A percentile compares a stretch with the other conserved stretches of the same genome.
These are phyloP conservation scores for Gonioctena quinquepunctata DNA, from an alignment of 1,140 invertebrate genomes.

Conservation along the genomic window DNA sequence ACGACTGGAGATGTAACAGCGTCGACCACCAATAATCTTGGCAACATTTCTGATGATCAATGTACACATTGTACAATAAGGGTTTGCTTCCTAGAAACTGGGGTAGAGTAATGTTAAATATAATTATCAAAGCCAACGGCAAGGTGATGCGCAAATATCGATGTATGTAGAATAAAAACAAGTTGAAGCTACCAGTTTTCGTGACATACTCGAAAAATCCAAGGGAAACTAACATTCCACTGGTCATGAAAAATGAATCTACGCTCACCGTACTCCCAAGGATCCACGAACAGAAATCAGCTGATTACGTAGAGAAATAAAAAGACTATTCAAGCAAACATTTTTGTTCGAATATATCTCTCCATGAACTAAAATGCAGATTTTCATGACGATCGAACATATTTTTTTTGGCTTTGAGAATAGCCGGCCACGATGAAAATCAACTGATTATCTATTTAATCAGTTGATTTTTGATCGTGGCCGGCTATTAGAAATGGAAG, in stretches of 20 bases:
- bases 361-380: too few relatives aligned
- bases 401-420: too few relatives aligned
- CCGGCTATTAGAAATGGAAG: too few relatives aligned
- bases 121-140: slow-evolving; percentile 32
- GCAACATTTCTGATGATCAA: slow-evolving; percentile 38
- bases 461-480: too few relatives aligned
- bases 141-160: slow-evolving; percentile 39
- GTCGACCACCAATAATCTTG: slow-evolving; percentile 56
- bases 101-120: slow-evolving; percentile 46
- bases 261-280: slow-evolving; percentile 49
- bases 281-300: slow-evolving; percentile 41
- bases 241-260: slow-evolving; percentile 58
- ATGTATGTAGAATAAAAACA: slow-evolving; percentile 40
- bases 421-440: too few relatives aligned
- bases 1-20: slow-evolving; percentile 51
- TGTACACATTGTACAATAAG: slow-evolving; percentile 43
- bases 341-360: too few relatives aligned
- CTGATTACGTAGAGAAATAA: too few relatives aligned
- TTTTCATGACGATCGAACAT: too few relatives aligned
- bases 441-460: too few relatives aligned
- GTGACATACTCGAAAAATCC: slow-evolving; percentile 55
- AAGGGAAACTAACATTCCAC: slow-evolving; percentile 60
- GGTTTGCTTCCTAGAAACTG: slow-evolving; percentile 51
- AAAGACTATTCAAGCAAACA: too few relatives aligned
- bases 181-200: slow-evolving; percentile 29